phyloP scores from a whole-genome alignment of 2,113 vertebrate genomes.

The Probosciger aterrimus region DNA sequence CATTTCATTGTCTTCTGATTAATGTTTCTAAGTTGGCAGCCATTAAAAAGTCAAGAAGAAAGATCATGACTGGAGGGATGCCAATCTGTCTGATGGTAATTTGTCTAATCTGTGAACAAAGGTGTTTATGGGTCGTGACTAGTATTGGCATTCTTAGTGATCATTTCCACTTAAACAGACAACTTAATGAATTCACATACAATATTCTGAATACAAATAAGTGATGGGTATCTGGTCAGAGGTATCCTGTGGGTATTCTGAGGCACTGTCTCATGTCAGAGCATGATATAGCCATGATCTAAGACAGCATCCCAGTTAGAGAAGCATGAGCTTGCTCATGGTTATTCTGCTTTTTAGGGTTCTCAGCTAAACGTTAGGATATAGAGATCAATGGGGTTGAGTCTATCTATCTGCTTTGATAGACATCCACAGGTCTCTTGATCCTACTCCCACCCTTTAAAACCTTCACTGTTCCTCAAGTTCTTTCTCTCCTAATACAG shows the following conservation, averaged over 20 bases:
- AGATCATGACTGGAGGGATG: not conserved
- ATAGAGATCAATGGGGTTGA: not conserved
- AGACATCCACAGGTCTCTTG: not conserved
- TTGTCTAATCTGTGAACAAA: not conserved
- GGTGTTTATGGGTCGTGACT: not conserved
- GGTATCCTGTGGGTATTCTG: not conserved
- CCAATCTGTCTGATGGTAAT: not conserved
- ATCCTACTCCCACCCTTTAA: not conserved
- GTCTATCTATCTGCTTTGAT: not conserved
- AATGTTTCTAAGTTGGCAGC: not conserved
- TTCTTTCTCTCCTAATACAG: not conserved
- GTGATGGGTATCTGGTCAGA: not conserved
- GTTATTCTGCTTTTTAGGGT: not conserved
- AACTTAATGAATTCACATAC: not conserved
- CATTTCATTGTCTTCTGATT: not conserved
- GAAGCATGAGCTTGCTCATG: not conserved
- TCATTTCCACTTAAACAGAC: not conserved
- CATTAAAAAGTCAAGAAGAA: constrained; percentile 1
- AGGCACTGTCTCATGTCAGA: not conserved
- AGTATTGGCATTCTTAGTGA: not conserved
- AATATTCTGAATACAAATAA: not conserved
- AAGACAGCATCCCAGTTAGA: not conserved
- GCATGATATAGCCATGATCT: not conserved
- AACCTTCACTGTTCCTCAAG: not conserved
- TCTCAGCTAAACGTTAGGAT: not conserved